Evolutionary conservation across 2,113 vertebrate species (phyloP), one percentile per base, ranked within the genome.

Genomic region (Prochilodus magdalenae): DNA sequence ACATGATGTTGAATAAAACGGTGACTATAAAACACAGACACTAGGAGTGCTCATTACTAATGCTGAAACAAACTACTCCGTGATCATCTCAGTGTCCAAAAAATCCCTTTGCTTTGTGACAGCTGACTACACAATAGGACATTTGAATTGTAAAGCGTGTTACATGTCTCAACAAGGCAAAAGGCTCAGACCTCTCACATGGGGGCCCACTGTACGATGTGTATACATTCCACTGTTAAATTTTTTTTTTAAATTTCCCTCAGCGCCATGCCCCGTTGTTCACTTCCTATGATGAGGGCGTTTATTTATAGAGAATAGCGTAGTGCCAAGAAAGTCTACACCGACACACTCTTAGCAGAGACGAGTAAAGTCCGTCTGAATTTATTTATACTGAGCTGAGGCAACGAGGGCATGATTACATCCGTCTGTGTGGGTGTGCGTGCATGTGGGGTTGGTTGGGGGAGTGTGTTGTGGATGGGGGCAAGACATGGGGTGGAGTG

Each of bases 231-330:
- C 67, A 72, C 66, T 67, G n/a, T 53, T 51, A 18, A 22, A 36
- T 7, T 36, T 5, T 44, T 80, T 47, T 29, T 44, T 30, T n/a
- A 11, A 5, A 44, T 63, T 53, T 47, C 29, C 47, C 47, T 11
- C 2, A 22, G 60, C 26, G 47, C 55, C 57, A 55, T 62, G 53
- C 71, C 69, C 72, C 57, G 62, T 20, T 77, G 53, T 84, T 83
- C 81, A 70, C 70, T 73, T 87, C 82, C 84, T 78, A 82, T 62
- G 79, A 86, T 86, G 76, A 82, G 77, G 51, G 30, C 55, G 60
- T 87, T 86, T 89, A 89, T 89, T 89, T 88, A 84, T 87, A 83
- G 79, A 66, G 79, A 55, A 44, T 78, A 67, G 72, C 6, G 82
- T 83, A 87, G 80, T 27, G 51, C 59, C 24, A 70, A 82, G 86